phyloP scores from a whole-genome alignment of 2,888 invertebrate genomes.

The Leptopilina myrica region DNA sequence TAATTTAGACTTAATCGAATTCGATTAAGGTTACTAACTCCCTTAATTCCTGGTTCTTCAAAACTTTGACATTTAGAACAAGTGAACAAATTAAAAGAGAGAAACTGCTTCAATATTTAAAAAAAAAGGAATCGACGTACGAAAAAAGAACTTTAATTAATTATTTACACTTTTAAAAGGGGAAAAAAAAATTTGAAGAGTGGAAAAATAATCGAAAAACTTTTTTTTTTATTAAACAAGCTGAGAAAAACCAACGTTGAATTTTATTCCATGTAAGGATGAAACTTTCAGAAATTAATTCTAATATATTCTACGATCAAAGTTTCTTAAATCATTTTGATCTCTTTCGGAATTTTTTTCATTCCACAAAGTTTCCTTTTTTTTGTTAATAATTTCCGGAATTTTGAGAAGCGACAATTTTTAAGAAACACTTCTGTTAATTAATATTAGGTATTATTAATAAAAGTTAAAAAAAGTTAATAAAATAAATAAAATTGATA shows the following conservation, averaged over 20 bases:
- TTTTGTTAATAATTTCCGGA: too few species aligned
- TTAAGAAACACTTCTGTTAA: too few species aligned
- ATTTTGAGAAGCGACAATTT: too few species aligned
- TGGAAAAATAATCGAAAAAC: background rate
- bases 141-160: background rate
- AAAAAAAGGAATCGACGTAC: background rate
- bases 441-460: too few species aligned
- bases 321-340: background rate
- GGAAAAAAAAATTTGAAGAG: background rate
- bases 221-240: slow-evolving; percentile 24
- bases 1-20: slow-evolving; percentile 10
- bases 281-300: background rate
- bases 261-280: background rate
- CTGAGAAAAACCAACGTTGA: background rate
- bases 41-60: slow-evolving; percentile 1
- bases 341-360: too few species aligned
- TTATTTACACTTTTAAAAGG: background rate
- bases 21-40: slow-evolving; percentile 12
- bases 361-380: too few species aligned
- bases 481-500: too few species aligned
- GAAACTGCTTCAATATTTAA: background rate
- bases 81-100: background rate
- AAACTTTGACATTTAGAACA: background rate
- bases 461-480: too few species aligned
- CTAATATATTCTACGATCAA: background rate